Conservation (phyloP, 2,888 invertebrate species). For the Morpho helenor region DNA sequence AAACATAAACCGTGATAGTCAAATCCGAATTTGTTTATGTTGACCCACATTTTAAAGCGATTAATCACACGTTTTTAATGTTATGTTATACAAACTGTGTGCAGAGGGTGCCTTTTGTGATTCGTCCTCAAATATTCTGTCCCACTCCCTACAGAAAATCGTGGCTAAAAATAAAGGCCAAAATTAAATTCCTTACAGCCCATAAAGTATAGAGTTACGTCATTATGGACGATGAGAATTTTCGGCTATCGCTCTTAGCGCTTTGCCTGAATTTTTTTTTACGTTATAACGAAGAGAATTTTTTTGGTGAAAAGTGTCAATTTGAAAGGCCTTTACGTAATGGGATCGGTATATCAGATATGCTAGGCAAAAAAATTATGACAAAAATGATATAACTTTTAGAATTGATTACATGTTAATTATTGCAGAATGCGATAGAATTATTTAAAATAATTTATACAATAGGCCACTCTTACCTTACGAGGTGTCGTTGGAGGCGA, state of each 20-base stretch:
- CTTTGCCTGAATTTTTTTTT: conserved; percentile 15
- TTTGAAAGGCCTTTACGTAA: conserved; percentile 23
- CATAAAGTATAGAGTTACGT: conserved; percentile 74
- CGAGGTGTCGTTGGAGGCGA: too few species aligned
- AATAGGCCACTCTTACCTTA: too few species aligned
- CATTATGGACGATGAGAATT: conserved; percentile 54
- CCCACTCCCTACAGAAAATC: conserved; percentile 15
- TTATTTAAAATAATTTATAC: too few species aligned
- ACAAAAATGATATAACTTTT: neutral
- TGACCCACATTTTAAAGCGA: neutral
- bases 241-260: conserved; percentile 31
- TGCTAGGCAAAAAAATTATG: neutral
- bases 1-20: too few species aligned
- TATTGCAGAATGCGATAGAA: too few species aligned
- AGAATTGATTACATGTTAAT: too few species aligned
- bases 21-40: too few species aligned
- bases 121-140: conserved; percentile 17
- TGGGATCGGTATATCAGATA: conserved; percentile 14
- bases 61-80: neutral
- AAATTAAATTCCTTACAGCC: conserved; percentile 68
- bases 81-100: conserved; percentile 1
- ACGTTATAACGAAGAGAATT: conserved; percentile 14
- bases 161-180: conserved; percentile 48
- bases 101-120: conserved; percentile 6
- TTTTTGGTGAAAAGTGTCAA: conserved; percentile 24